Evolutionary conservation across 2,888 invertebrate genomes (phyloP), one percentile per base, ranked within the genome.

Genomic region (Iphiclides podalirius): DNA sequence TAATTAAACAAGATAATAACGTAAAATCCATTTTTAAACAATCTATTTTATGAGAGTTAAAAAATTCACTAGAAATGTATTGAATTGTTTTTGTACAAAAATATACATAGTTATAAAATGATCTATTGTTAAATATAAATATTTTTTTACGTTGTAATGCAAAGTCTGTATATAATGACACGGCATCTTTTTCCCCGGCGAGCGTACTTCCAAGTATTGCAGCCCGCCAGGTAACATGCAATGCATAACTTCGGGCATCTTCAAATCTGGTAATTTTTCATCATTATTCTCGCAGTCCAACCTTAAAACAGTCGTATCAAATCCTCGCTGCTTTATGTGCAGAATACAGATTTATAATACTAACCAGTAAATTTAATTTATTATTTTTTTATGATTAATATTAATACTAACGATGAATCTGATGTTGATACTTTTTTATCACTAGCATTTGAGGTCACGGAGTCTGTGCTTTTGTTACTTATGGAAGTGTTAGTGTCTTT

Each of bases 191-290:
- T 71, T 75, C 0, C 93, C 93, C 0, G 94, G 92, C 17, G 90
- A 85, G 0, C 84, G 78, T 0, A 93, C 89, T 28, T 90, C 85
- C 26, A 93, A 72, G 62, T 92, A 94, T 56, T 91, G 84, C 50
- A 92, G 72, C 0, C 86, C 89, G 1, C 92, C 92, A 0, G 93
- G 93, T 11, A 94, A 64, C 4, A 63, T 65, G 57, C 92, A 92
- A 48, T 70, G 63, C 1, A 58, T 65, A 2, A 80, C 75, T 37
- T 62, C 61, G 0, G 87, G 84, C 40, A 66, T 70, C 16, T 59
- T 69, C 8, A 81, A 63, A 0, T 63, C 55, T 1, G 82, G 76
- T 4, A 81, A 39, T 11, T 64, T 65, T 16, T 31, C 17, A n/a
- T n/a, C n/a, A 9, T 13, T 16, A 1, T 15, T 40, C 14, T 31